These are phyloP conservation scores for Cichlasoma orientale DNA, from an alignment of 2,797 vertebrate species.

Conservation along the genomic window DNA sequence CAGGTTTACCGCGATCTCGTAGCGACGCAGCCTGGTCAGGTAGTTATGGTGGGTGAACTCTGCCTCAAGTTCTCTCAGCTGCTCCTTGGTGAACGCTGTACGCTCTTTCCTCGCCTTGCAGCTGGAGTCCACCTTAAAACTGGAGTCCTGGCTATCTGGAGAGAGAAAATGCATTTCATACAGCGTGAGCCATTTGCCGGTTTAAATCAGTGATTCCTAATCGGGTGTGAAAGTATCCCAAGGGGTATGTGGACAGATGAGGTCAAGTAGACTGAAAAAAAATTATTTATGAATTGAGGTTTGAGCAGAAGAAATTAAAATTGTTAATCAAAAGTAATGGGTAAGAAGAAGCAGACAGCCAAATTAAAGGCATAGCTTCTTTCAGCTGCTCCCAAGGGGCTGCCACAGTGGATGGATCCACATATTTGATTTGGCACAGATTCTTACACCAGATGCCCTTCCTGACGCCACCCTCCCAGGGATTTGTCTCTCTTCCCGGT, in stretches of 20 bases:
- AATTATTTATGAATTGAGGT: neutral
- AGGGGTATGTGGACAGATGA: neutral
- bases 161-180: slow-evolving; percentile 12
- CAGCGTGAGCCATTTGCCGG: neutral
- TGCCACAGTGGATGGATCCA: neutral
- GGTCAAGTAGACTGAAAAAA: neutral
- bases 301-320: neutral
- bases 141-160: slow-evolving; percentile 84
- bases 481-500: neutral
- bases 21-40: slow-evolving; percentile 95
- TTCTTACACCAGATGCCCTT: neutral
- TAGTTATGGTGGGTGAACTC: slow-evolving; percentile 99
- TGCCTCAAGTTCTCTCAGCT: slow-evolving; percentile 93
- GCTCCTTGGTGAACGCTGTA: slow-evolving; percentile 97
- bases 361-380: neutral
- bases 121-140: slow-evolving; percentile 84
- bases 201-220: neutral
- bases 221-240: neutral
- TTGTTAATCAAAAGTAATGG: neutral
- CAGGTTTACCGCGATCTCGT: slow-evolving; percentile 97
- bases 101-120: slow-evolving; percentile 94
- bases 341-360: neutral
- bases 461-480: neutral
- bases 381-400: neutral
- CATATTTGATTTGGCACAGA: neutral